Base-by-base conservation (phyloP, 2,888 invertebrate genomes). In the Ornithoptera priamus region DNA sequence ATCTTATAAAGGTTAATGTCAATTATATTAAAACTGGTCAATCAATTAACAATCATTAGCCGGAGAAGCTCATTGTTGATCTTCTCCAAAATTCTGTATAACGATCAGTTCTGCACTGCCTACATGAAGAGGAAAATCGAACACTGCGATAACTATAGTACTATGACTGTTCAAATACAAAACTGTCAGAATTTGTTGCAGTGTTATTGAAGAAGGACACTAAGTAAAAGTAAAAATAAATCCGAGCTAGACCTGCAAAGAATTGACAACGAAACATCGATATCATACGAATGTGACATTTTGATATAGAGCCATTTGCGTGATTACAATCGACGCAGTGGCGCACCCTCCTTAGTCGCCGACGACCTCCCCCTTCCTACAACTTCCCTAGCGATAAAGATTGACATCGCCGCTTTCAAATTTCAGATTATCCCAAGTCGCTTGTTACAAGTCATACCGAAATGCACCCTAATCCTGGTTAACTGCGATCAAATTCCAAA, bases 331-430 rank as follows among this genome's bases (percentile, higher is more conserved):
- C 89, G 91, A 90, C 90, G 89, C 88, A 88, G 85, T 79, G 87
- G 83, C 91, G 89, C 90, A 85, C 91, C 91, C 90, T 89, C 81
- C 83, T 81, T 78, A 78, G 77, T 79, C 77, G 76, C 76, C 78
- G 61, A 65, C 65, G 76, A 81, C 84, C 84, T 83, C 80, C 81
- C 77, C 79, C 83, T 85, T 84, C 87, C 85, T 84, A 85, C 85
- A 85, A 89, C 89, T 90, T 91, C 88, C 91, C 88, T 89, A 87
- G 85, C 91, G 89, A 89, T 91, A 92, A 91, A 92, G 91, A 92
- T 92, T 91, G 92, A 90, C 90, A 90, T 90, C 86, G 82, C 77
- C 74, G 82, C 85, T 84, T 85, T 87, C 87, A 87, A 88, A 83
- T 85, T 87, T 83, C 84, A 79, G 88, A 89, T 89, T 88, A 90